phyloP scores from a whole-genome alignment of 1,140 invertebrate genomes.

The Bombus polaris region DNA sequence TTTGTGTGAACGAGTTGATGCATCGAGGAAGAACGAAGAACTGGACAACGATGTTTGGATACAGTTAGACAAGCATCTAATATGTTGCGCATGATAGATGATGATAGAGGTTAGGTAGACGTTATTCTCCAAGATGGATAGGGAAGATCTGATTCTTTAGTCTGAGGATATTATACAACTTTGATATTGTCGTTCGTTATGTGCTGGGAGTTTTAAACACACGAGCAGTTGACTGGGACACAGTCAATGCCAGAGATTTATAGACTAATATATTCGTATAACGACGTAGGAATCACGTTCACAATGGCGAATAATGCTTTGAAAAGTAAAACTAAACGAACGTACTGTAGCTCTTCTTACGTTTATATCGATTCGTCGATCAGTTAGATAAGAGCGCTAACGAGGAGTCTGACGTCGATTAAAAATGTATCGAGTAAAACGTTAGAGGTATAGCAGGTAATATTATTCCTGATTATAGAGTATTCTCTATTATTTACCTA shows the following conservation, averaged over 20 bases:
- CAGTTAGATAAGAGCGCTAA: neutral
- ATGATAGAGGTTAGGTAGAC: slow-evolving; percentile 14
- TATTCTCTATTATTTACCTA: neutral
- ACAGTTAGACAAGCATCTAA: slow-evolving; percentile 25
- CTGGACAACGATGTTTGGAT: slow-evolving; percentile 20
- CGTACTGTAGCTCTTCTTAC: neutral
- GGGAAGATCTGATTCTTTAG: slow-evolving; percentile 1
- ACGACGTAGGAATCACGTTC: neutral
- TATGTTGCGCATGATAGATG: slow-evolving; percentile 19
- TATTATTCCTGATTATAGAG: neutral
- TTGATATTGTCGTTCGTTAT: slow-evolving; percentile 10
- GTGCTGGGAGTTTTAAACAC: neutral
- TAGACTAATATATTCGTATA: neutral
- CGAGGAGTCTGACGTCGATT: neutral
- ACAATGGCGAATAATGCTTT: neutral
- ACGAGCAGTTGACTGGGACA: neutral
- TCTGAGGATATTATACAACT: neutral
- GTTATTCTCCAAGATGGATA: slow-evolving; percentile 16
- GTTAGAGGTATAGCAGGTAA: neutral
- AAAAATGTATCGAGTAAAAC: neutral
- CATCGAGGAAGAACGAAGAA: neutral
- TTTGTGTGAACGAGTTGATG: neutral
- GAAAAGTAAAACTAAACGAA: neutral
- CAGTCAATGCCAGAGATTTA: slow-evolving; percentile 2
- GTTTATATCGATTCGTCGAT: neutral